Percentiles rank a stretch among this genome's conserved stretches.
These are phyloP conservation scores for Eurytoma californica DNA, from an alignment of 2,888 invertebrate genomes.

Conservation along the genomic window DNA sequence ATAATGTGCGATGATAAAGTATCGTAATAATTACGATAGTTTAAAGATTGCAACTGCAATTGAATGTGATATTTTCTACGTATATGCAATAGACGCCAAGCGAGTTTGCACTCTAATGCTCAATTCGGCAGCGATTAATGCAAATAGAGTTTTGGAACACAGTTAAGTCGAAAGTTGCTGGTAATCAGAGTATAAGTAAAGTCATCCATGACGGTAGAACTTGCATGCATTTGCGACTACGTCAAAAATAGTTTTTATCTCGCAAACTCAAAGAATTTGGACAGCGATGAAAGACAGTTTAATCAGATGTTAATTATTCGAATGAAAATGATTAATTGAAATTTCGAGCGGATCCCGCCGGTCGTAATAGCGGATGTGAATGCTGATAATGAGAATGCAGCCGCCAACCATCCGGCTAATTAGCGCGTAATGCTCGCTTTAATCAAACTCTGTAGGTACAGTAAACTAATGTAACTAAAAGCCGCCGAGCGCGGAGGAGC, in stretches of 20 bases:
- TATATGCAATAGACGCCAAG: slow-evolving; percentile 30
- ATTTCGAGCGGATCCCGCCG: too few species aligned
- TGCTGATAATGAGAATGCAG: slow-evolving; percentile 4
- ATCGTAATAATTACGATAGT: neutral
- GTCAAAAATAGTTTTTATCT: too few species aligned
- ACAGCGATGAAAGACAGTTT: too few species aligned
- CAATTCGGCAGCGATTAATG: slow-evolving; percentile 12
- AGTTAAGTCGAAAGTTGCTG: slow-evolving; percentile 34
- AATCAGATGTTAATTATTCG: too few species aligned
- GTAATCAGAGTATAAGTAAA: neutral
- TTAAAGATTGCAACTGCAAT: neutral
- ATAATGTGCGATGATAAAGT: too few species aligned
- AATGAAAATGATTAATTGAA: too few species aligned
- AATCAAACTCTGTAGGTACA: neutral
- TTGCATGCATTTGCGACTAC: slow-evolving; percentile 4
- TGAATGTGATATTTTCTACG: slow-evolving; percentile 28
- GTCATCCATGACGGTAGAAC: neutral
- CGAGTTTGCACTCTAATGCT: slow-evolving; percentile 47
- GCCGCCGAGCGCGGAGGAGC: slow-evolving; percentile 14
- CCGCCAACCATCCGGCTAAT: slow-evolving; percentile 4
- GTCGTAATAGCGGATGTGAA: too few species aligned
- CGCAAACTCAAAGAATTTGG: neutral
- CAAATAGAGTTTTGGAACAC: neutral
- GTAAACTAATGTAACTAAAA: slow-evolving; percentile 28
- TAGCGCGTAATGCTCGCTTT: slow-evolving; percentile 14